Evolutionary conservation across 2,797 vertebrate species (phyloP).

Genomic region (Chelidonichthys spinosus): DNA sequence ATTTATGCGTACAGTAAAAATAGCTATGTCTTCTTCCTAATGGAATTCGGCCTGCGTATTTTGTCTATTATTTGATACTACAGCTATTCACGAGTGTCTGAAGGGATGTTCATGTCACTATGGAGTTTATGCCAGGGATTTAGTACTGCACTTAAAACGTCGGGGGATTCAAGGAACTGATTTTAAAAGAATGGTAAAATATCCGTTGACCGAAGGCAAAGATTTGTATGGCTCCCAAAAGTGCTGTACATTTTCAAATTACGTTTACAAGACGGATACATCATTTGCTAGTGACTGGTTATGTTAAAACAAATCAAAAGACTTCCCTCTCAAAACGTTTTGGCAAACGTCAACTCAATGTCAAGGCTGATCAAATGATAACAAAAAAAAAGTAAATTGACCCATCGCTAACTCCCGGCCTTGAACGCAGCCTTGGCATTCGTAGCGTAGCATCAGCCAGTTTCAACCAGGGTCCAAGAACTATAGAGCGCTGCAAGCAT

Average conservation of each 20-base stretch:
- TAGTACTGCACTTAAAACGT: neutral
- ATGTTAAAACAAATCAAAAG: too few relatives aligned
- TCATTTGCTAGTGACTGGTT: neutral
- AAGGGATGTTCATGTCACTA: slow-evolving; percentile 1
- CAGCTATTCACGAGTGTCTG: slow-evolving; percentile 26
- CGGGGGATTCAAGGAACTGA: neutral
- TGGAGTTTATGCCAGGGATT: slow-evolving; percentile 6
- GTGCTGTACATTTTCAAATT: neutral
- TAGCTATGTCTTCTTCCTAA: slow-evolving; percentile 41
- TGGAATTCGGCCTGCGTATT: slow-evolving; percentile 30
- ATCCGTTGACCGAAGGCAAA: neutral
- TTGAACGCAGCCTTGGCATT: too few relatives aligned
- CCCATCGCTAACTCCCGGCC: too few relatives aligned
- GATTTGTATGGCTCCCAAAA: neutral
- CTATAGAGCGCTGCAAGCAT: too few relatives aligned
- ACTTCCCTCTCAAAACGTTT: too few relatives aligned
- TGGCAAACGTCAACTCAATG: neutral
- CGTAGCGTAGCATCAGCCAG: too few relatives aligned
- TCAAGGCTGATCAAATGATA: neutral
- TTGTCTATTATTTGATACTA: slow-evolving; percentile 32
- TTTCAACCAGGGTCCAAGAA: too few relatives aligned
- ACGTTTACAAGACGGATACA: neutral
- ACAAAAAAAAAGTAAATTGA: too few relatives aligned
- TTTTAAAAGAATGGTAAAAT: neutral
- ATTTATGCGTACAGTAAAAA: slow-evolving; percentile 56